Base-by-base conservation (phyloP, 2,113 vertebrate species). In the Microtus oregoni region DNA sequence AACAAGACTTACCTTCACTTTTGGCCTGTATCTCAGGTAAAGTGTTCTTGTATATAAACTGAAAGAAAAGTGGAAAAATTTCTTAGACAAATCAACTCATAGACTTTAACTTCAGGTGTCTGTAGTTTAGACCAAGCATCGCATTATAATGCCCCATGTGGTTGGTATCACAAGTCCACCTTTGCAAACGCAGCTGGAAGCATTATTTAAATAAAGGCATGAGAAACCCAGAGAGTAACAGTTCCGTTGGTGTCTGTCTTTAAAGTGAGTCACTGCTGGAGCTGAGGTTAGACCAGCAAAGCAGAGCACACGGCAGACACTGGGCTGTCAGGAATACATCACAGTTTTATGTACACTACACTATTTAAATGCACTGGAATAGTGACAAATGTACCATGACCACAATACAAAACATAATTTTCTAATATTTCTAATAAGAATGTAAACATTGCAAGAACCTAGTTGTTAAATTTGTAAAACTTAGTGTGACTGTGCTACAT, bases 11-110 rank as follows among this genome's bases (percentile, higher is more conserved):
- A 99, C 99, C 99, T 99, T 99, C 89, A 99, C 99, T 98, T 99
- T 99, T 96, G 99, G 99, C 98, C 99, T 99, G 96, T 99, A 98
- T 97, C 99, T 99, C 98, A 99, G 99, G 99, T 99, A 99, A 98
- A 99, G 99, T 38, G 99, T 99, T 97, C 99, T 99, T 97, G 99
- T 99, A 98, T 99, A 99, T 95, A 99, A 98, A 98, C 99, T 99
- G 91, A 96, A 96, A 96, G 93, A 89, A 94, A 97, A 92, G 30
- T 79, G 6, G 35, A 9, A 55, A 95, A 95, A 15, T 61, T 89
- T 52, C 96, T 97, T 41, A 97, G 89, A 86, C 3, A 87, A 38
- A 73, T 93, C 93, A 83, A 19, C 28, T 47, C 79, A 81, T 28
- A 35, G 22, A 63, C 68, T 86, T 44, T 47, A 79, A 89, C 12